Evolutionary conservation across 23 tunicate species (phyloP).

Genomic region (Oikopleura dioica): DNA sequence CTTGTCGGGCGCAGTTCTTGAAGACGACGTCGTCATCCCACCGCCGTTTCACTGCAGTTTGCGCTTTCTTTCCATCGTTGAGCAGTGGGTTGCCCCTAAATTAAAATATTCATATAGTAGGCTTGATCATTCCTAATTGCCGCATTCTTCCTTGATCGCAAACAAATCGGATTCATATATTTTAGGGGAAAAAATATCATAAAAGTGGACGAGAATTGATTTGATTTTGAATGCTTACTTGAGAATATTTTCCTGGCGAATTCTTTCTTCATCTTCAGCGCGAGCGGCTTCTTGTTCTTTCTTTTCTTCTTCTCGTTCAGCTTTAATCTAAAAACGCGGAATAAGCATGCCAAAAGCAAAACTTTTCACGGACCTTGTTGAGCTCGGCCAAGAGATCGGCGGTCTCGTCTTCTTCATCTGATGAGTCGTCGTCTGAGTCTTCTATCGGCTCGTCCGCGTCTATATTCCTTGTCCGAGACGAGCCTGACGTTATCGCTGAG

Average conservation of each 20-base stretch:
- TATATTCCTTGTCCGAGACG: too few relatives aligned
- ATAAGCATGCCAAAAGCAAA: not conserved
- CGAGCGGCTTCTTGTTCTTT: constrained; percentile 21
- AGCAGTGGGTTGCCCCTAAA: too few relatives aligned
- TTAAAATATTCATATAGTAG: too few relatives aligned
- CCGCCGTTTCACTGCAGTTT: not conserved
- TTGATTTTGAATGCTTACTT: too few relatives aligned
- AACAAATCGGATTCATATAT: too few relatives aligned
- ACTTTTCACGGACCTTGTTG: not conserved
- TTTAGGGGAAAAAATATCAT: too few relatives aligned
- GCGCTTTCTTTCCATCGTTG: too few relatives aligned
- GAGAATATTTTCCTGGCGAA: constrained; percentile 65
- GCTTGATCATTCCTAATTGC: too few relatives aligned
- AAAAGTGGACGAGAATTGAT: too few relatives aligned
- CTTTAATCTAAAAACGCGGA: constrained; percentile 19
- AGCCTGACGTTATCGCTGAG: too few relatives aligned
- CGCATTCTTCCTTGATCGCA: too few relatives aligned
- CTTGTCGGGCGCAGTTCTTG: constrained; percentile 73
- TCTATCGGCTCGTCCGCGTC: too few relatives aligned
- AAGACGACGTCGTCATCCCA: constrained; percentile 96
- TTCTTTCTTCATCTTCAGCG: constrained; percentile 53
- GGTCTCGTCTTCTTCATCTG: constrained; percentile 60
- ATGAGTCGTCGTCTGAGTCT: constrained; percentile 48
- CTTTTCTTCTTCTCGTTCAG: constrained; percentile 67
- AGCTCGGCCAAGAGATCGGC: constrained; percentile 62